These are phyloP conservation scores for Corydoras sp. DNA, from an alignment of 2,113 vertebrate genomes.

Conservation along the genomic window DNA sequence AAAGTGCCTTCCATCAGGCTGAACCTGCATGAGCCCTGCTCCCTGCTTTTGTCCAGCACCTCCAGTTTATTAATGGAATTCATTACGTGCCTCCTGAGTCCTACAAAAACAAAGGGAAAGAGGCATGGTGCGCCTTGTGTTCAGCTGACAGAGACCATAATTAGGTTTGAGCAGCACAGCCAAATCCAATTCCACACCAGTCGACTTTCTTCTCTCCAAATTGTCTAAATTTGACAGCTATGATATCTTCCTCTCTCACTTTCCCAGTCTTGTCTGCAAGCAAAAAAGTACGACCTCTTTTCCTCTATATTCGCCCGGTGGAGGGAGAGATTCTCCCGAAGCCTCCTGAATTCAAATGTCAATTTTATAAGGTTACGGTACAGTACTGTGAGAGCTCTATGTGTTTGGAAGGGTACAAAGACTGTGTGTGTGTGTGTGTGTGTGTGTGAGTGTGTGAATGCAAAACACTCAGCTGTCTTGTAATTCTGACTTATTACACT, in stretches of 20 bases:
- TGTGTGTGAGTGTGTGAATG: neutral
- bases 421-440: neutral
- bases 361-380: neutral
- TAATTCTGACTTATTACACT: neutral
- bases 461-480: neutral
- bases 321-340: neutral
- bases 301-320: neutral
- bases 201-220: constrained; percentile 26
- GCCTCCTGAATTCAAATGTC: constrained; percentile 15
- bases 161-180: constrained; percentile 31
- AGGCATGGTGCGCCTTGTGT: neutral
- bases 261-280: constrained; percentile 21
- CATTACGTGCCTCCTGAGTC: too few relatives aligned
- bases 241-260: constrained; percentile 29
- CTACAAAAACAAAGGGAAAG: neutral
- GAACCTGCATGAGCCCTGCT: too few relatives aligned
- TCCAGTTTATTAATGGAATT: too few relatives aligned
- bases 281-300: neutral
- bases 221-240: constrained; percentile 33
- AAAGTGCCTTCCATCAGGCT: too few relatives aligned
- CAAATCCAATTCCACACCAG: constrained; percentile 33
- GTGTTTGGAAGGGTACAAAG: neutral
- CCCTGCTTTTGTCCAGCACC: too few relatives aligned
- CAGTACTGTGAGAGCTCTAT: neutral
- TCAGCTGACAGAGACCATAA: constrained; percentile 30